These are phyloP conservation scores for Scylla paramamosain DNA, from an alignment of 1,140 invertebrate species.

Conservation along the genomic window DNA sequence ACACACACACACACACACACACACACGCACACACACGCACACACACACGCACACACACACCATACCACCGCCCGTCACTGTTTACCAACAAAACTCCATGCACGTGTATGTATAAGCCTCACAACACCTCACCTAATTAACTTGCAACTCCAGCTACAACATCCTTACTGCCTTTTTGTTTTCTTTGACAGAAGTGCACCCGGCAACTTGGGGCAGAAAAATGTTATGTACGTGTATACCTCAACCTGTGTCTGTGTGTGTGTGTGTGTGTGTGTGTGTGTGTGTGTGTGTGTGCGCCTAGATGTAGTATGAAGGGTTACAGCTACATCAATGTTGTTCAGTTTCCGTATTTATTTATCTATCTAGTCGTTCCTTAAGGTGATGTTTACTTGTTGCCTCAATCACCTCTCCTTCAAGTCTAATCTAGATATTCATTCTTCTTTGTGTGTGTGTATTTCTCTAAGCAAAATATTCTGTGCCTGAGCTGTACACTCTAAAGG, in stretches of 20 bases:
- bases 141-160: background rate
- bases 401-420: background rate
- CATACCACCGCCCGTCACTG: background rate
- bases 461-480: background rate
- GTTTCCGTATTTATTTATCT: background rate
- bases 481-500: too few relatives aligned
- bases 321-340: background rate
- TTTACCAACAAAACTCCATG: background rate
- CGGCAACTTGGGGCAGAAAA: background rate
- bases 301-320: background rate
- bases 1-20: slow-evolving; percentile 29
- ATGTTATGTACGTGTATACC: background rate
- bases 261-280: background rate
- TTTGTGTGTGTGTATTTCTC: background rate
- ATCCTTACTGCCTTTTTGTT: background rate
- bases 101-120: background rate
- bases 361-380: background rate
- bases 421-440: background rate
- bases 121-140: slow-evolving; percentile 18
- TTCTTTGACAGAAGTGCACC: background rate
- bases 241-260: background rate
- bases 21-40: slow-evolving; percentile 9
- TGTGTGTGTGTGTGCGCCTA: background rate
- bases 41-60: slow-evolving; percentile 23
- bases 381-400: background rate